A percentile compares a stretch with the other conserved stretches of the same genome.
These are phyloP conservation scores for Empidonax traillii DNA, from an alignment of 2,113 vertebrate genomes.

Conservation along the genomic window DNA sequence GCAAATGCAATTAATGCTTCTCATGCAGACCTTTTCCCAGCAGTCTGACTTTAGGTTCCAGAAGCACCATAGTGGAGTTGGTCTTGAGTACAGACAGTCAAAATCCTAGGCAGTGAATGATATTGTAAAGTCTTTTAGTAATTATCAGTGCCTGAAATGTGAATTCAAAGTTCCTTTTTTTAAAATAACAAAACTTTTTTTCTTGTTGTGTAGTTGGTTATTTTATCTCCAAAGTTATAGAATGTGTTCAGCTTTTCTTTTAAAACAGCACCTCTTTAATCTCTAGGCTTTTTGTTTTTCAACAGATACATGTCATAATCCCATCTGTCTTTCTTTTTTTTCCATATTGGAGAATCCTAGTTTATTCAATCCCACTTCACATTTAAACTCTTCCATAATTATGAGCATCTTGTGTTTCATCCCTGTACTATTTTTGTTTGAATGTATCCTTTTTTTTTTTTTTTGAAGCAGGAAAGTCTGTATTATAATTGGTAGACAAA, in stretches of 20 bases:
- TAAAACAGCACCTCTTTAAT: not conserved
- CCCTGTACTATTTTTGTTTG: not conserved
- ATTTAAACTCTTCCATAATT: not conserved
- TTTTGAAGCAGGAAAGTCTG: not conserved
- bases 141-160: not conserved
- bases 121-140: not conserved
- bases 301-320: not conserved
- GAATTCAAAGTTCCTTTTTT: not conserved
- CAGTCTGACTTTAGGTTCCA: not conserved
- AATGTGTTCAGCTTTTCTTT: not conserved
- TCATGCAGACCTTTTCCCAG: not conserved
- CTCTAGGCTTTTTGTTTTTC: not conserved
- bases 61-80: fast-evolving
- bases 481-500: not conserved
- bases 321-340: not conserved
- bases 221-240: not conserved
- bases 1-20: not conserved
- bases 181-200: not conserved
- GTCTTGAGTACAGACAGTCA: not conserved
- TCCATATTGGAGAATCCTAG: not conserved
- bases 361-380: not conserved
- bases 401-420: not conserved
- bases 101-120: not conserved
- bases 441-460: not conserved
- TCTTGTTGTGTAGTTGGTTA: not conserved